Base-by-base conservation (phyloP, 2,113 vertebrate genomes). In the Dromiciops gliroides region DNA sequence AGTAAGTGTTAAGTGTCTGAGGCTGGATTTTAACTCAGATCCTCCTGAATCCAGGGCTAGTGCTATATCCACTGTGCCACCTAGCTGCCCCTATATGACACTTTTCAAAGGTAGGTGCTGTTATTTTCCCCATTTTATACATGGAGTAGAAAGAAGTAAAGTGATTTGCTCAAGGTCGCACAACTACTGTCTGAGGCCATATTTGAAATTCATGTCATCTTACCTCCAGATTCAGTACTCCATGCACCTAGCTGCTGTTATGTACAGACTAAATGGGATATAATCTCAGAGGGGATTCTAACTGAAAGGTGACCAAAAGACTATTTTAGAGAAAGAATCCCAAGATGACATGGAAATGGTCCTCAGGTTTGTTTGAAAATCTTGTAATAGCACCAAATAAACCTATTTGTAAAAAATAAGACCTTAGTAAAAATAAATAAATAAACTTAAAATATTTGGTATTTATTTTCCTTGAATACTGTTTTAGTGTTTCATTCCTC, bases 341-440 rank as follows among this genome's bases (percentile, higher is more conserved):
- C 1, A 93, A 51, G 49, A 51, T 91, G 25, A 48, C 83, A 19
- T 48, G 89, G 60, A 92, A 94, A 49, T 92, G 50, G 47, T 67
- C 60, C 48, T 90, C 44, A 19, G 50, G n/a, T 67, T 12, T 2
- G 12, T 44, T 88, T 6, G 89, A 93, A 94, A 50, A 25, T 16
- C 44, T 91, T 53, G 56, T 1, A 83, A 44, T 2, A 7, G 10
- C 26, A 3, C 14, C 49, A 53, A 14, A 53, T 12, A 91, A 93
- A 50, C 12, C 47, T 60, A 56, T 50, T 52, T n/a, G 48, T 3
- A 23, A n/a, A 44, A 44, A 44, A 90, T 44, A 47, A 95, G 92
- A 93, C 53, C 47, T 60, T 94, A 49, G 60, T 19, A 50, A 47
- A 94, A 96, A n/a, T n/a, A n/a, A 48, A 51, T 49, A 96, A 94